Base-by-base conservation (phyloP, 2,113 vertebrate genomes). In the Monarcha castaneiventris region DNA sequence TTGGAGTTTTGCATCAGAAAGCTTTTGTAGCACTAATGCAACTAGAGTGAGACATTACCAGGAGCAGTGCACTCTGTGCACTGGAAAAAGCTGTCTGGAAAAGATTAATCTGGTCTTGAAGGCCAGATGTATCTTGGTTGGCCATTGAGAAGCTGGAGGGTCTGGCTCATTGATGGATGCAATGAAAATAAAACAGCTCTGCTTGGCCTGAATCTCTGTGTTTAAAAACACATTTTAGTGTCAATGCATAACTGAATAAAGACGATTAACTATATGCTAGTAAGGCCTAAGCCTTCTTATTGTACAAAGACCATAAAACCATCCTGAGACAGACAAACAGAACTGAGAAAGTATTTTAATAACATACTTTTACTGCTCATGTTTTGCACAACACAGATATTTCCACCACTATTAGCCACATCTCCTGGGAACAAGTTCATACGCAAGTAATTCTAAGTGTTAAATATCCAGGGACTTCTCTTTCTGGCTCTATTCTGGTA, bases 351-450 rank as follows among this genome's bases (percentile, higher is more conserved):
- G 21, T 63, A 52, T 87, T 93, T 89, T 72, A 79, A 55, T 72
- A 79, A 61, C 15, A 6, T 54, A 30, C 30, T 84, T 67, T 43
- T 46, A 39, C 33, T 86, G 51, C 35, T 93, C 46, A 26, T 41
- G 25, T 86, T 92, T 95, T 71, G 87, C 52, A 81, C 59, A 89
- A 44, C 22, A 51, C 26, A 77, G 83, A 46, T 58, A 52, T 55
- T 90, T 90, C 48, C 48, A 63, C 30, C 17, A 13, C 59, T 67
- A 6, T 84, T 81, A 90, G 39, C 51, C 27, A 61, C 27, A 48
- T 78, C 33, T 67, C 48, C 39, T 90, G 59, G 76, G 88, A 80
- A 83, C 84, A 96, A 76, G 71, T 90, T 96, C 87, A 72, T 32
- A 86, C 63, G 52, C 29, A 84, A 75, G 41, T 86, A 85, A 87